Evolutionary conservation across 2,113 vertebrate species (phyloP).

Genomic region (Nibea albiflora): DNA sequence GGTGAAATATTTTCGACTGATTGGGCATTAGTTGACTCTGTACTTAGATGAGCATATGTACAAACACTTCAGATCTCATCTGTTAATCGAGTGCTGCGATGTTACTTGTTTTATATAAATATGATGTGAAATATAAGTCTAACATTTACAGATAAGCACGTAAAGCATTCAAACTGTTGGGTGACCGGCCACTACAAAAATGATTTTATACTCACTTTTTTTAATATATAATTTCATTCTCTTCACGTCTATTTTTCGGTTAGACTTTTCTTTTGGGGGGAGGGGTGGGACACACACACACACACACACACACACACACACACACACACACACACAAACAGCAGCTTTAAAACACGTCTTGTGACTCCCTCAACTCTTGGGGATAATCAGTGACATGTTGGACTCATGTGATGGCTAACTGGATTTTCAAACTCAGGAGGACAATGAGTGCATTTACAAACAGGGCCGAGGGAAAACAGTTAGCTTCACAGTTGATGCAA

Average conservation of each 20-base stretch:
- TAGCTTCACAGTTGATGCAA: constrained; percentile 68
- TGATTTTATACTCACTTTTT: neutral
- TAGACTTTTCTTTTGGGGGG: constrained; percentile 21
- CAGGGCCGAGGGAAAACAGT: constrained; percentile 58
- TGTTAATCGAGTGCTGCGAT: neutral
- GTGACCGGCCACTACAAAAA: neutral
- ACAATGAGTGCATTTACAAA: constrained; percentile 84
- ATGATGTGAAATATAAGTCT: neutral
- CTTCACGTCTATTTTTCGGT: constrained; percentile 2
- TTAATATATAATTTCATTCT: neutral
- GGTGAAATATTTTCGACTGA: too few species aligned
- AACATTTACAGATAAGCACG: neutral
- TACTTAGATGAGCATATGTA: neutral
- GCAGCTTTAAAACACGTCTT: constrained; percentile 78
- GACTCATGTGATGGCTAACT: constrained; percentile 86
- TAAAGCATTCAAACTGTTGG: neutral
- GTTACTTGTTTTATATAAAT: neutral
- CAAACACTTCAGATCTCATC: neutral
- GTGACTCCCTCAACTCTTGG: constrained; percentile 80
- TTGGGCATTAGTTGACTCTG: neutral
- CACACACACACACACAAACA: constrained; percentile 47
- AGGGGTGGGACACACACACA: constrained; percentile 17
- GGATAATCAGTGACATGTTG: constrained; percentile 84
- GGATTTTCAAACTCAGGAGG: constrained; percentile 78
- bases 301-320: constrained; percentile 47